A percentile compares a stretch with the other conserved stretches of the same genome.
Evolutionary conservation across 2,113 vertebrate species (phyloP).

Genomic region (Sigmodon hispidus): DNA sequence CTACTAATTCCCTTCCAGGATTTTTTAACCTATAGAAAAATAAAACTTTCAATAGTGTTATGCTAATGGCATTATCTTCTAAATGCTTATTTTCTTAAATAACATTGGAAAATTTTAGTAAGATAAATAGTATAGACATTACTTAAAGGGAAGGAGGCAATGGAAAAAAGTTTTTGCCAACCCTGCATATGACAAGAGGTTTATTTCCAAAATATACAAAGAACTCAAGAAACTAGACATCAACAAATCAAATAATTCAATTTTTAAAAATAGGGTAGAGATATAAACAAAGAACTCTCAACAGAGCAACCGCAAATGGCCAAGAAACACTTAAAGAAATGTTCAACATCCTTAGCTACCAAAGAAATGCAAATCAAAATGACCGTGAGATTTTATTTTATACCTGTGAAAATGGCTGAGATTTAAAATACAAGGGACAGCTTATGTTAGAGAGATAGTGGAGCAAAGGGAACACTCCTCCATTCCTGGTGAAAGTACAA

Average conservation of each 20-base stretch:
- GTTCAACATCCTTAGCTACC: neutral
- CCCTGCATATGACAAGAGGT: too few relatives aligned
- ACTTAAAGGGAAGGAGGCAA: neutral
- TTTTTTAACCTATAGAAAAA: constrained; percentile 36
- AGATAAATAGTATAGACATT: neutral
- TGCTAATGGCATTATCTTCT: neutral
- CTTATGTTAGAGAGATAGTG: neutral
- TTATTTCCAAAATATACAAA: too few relatives aligned
- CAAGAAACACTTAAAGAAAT: neutral
- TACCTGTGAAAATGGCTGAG: neutral
- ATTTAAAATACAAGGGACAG: neutral
- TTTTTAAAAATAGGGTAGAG: too few relatives aligned
- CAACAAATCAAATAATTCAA: too few relatives aligned
- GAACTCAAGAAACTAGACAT: too few relatives aligned
- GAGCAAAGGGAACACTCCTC: neutral
- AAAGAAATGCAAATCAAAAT: neutral
- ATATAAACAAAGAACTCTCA: too few relatives aligned
- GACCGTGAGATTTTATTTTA: neutral
- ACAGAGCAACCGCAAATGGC: too few relatives aligned
- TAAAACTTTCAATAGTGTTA: neutral
- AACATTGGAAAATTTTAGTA: neutral
- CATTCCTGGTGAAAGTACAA: too few relatives aligned
- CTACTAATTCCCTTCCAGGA: neutral
- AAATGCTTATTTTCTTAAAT: neutral
- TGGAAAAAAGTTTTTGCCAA: neutral